A percentile compares a stretch with the other conserved stretches of the same genome.
phyloP scores from a whole-genome alignment of 1,140 invertebrate genomes.

The Heterodera schachtii region DNA sequence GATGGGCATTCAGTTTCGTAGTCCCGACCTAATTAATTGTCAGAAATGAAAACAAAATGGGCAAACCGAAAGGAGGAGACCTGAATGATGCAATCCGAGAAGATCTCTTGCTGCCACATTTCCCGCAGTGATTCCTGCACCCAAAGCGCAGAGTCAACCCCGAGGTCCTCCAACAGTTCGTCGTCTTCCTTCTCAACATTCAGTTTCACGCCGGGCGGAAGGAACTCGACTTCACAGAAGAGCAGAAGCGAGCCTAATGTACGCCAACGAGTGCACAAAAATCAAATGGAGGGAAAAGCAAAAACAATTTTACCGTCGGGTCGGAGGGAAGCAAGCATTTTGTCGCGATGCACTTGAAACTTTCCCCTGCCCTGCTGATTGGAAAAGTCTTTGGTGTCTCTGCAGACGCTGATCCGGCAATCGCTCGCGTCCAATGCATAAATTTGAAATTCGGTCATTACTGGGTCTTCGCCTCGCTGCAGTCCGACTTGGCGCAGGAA shows the following conservation, averaged over 20 bases:
- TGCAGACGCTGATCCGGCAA: slow-evolving; percentile 55
- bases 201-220: slow-evolving; percentile 58
- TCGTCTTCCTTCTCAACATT: slow-evolving; percentile 60
- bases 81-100: slow-evolving; percentile 54
- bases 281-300: neutral
- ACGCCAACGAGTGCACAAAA: neutral
- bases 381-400: slow-evolving; percentile 64
- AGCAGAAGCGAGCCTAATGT: slow-evolving; percentile 46
- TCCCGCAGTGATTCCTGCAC: slow-evolving; percentile 44
- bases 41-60: neutral
- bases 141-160: slow-evolving; percentile 31
- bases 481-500: slow-evolving; percentile 63
- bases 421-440: slow-evolving; percentile 54
- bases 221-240: slow-evolving; percentile 60
- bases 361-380: slow-evolving; percentile 64
- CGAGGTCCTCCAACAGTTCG: slow-evolving; percentile 46
- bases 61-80: neutral
- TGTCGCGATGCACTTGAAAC: slow-evolving; percentile 55
- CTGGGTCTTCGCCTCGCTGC: slow-evolving; percentile 55
- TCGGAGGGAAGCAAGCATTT: slow-evolving; percentile 48
- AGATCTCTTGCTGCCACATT: slow-evolving; percentile 56
- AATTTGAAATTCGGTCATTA: slow-evolving; percentile 65
- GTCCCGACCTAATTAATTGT: slow-evolving; percentile 13
- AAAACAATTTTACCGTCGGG: slow-evolving; percentile 44
- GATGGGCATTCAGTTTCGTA: slow-evolving; percentile 49